phyloP scores from a whole-genome alignment of 2,113 vertebrate genomes.

The Okapia johnstoni region DNA sequence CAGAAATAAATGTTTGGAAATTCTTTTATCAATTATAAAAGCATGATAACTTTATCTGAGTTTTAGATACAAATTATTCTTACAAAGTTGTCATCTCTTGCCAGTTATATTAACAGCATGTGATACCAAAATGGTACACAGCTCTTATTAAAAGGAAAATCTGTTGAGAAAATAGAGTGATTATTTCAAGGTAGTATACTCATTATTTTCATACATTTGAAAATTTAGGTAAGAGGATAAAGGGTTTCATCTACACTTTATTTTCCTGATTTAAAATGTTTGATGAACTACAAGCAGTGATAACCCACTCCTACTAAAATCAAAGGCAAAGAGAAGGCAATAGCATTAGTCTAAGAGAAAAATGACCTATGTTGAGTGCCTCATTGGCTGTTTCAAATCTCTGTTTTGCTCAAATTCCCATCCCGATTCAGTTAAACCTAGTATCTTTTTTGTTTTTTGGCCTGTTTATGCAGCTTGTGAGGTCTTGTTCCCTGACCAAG shows the following conservation, averaged over 20 bases:
- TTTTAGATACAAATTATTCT: neutral
- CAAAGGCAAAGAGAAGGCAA: neutral
- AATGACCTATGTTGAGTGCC: neutral
- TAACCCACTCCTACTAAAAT: neutral
- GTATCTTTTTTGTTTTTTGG: neutral
- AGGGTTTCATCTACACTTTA: neutral
- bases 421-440: neutral
- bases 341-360: neutral
- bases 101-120: neutral
- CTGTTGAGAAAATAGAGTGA: neutral
- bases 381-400: neutral
- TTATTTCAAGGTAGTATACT: neutral
- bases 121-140: neutral
- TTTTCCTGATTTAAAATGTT: neutral
- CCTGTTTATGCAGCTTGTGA: neutral
- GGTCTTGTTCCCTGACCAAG: neutral
- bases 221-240: neutral
- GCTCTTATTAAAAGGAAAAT: neutral
- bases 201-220: neutral
- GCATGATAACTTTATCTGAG: neutral
- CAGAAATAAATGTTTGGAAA: neutral
- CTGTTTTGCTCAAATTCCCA: neutral
- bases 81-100: neutral
- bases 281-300: neutral
- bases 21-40: neutral